Percentiles rank a stretch among this genome's conserved stretches.
Conservation (phyloP, 2,888 invertebrate species). For the Yponomeuta sedellus region DNA sequence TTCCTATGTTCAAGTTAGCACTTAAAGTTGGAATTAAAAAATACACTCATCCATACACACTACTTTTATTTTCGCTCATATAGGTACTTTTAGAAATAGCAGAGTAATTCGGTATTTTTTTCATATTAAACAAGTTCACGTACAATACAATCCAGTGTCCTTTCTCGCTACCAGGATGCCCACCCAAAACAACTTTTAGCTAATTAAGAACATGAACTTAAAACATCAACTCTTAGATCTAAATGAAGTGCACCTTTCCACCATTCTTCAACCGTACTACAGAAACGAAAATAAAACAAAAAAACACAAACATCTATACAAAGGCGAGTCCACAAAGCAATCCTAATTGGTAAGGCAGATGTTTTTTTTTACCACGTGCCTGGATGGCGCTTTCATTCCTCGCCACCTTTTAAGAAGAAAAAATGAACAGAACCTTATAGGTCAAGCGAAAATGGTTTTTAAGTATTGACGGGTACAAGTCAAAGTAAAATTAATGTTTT, state of each 20-base stretch:
- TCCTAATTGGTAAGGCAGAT: slow-evolving; percentile 53
- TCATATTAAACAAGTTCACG: no score
- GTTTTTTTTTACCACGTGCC: slow-evolving; percentile 47
- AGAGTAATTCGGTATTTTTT: no score
- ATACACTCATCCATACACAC: no score
- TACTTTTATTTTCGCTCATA: no score
- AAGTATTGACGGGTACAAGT: neutral
- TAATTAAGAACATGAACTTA: no score
- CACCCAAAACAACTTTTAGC: no score
- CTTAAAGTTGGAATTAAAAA: no score
- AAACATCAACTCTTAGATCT: no score
- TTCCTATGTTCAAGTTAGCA: no score
- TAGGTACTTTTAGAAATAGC: no score
- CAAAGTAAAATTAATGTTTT: neutral
- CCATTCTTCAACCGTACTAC: slow-evolving; percentile 8
- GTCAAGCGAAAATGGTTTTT: neutral
- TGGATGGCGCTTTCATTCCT: slow-evolving; percentile 32
- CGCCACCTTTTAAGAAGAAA: slow-evolving; percentile 17
- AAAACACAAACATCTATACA: slow-evolving; percentile 6
- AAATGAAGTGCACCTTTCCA: neutral
- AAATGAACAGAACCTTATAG: neutral
- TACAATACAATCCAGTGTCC: no score
- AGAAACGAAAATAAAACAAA: slow-evolving; percentile 11
- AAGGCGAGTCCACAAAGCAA: slow-evolving; percentile 16
- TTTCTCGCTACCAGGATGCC: no score